Evolutionary conservation across 1,140 invertebrate genomes (phyloP), one percentile per base, ranked within the genome.

Genomic region (Trichonephila clavata): DNA sequence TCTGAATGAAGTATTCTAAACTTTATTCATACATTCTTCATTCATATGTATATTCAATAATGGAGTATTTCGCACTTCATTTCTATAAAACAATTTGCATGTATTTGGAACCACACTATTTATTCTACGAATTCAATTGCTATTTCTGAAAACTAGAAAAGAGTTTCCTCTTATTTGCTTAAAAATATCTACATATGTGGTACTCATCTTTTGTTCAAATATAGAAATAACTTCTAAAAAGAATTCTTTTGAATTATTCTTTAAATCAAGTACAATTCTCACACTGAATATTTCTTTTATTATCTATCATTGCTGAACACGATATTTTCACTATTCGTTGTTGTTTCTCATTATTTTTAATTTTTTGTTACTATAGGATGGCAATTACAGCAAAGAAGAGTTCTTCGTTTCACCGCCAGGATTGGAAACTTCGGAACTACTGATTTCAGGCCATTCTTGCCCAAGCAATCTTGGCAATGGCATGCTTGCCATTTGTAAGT

Each of bases 401-500:
- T 99, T 5, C 96, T 99, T 0, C 97, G 98, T 32, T 99, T 99
- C 95, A 99, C 99, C 0, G 98, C 98, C 1, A 97, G 97, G 39
- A 98, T 98, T 2, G 96, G 98, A 14, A 99, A 99, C 96, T 97
- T 97, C 50, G 99, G 99, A 0, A 98, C 97, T 57, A 98, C 97
- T 0, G 98, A 99, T 95, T 99, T 99, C 95, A 96, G 98, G 86
- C 98, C 99, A 0, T 97, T 97, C 43, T 96, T 98, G 24, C 98
- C 98, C 0, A 99, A 99, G 95, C 97, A 98, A 95, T 96, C 98
- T 27, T 99, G 99, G 99, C 97, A 99, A 96, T 99, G 98, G 98
- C 99, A 99, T 96, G 97, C 98, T 96, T 99, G 99, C 96, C 99
- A 99, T 95, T 98, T 98, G 98, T 99, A 96, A 95, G 96, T 95